A percentile compares a stretch with the other conserved stretches of the same genome.
phyloP scores from a whole-genome alignment of 2,113 vertebrate species.

The Limnothrissa miodon region DNA sequence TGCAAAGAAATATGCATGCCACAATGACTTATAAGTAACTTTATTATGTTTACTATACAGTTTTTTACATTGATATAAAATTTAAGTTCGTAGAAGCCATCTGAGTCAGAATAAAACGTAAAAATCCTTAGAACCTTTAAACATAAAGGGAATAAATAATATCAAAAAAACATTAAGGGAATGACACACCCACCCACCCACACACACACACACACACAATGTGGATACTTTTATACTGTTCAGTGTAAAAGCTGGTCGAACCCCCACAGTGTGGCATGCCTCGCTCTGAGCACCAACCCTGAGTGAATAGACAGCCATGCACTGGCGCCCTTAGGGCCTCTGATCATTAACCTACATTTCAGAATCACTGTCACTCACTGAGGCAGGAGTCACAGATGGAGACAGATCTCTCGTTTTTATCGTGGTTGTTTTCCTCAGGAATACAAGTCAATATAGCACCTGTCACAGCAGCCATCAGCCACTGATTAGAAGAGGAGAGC shows the following conservation, averaged over 20 bases:
- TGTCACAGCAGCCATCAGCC: constrained; percentile 38
- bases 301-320: constrained; percentile 35
- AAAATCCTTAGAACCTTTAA: too few species aligned
- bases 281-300: not conserved
- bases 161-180: not conserved
- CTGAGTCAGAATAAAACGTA: not conserved
- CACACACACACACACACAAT: too few species aligned
- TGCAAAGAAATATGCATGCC: not conserved
- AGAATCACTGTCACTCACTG: constrained; percentile 30
- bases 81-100: not conserved
- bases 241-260: too few species aligned
- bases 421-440: not conserved
- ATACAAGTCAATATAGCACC: constrained; percentile 30
- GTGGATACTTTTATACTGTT: too few species aligned
- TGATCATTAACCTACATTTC: constrained; percentile 51
- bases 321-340: constrained; percentile 38
- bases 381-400: constrained; percentile 26
- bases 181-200: too few species aligned
- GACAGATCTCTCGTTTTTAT: constrained; percentile 25
- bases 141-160: too few species aligned
- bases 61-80: not conserved
- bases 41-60: not conserved
- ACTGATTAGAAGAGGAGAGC: constrained; percentile 32
- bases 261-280: not conserved
- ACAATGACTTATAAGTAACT: not conserved